phyloP scores from a whole-genome alignment of 2,888 invertebrate genomes.

The Pyrochroa serraticornis region DNA sequence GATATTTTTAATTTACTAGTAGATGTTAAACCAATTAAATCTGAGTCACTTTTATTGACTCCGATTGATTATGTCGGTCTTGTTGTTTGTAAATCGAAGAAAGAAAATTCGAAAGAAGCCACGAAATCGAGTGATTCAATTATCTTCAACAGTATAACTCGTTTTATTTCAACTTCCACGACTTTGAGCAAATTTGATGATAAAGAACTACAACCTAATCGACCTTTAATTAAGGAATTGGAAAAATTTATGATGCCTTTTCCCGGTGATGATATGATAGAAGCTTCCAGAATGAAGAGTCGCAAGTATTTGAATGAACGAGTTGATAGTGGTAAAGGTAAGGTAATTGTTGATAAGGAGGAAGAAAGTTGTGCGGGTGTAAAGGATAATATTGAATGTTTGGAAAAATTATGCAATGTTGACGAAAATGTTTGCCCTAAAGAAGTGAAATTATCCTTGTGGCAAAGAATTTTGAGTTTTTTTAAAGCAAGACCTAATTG shows the following conservation, averaged over 20 bases:
- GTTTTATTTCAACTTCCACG: slow-evolving; percentile 20
- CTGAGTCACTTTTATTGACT: not conserved
- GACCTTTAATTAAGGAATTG: slow-evolving; percentile 12
- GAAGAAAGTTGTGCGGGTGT: too few relatives aligned
- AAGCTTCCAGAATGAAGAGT: not conserved
- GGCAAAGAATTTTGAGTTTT: slow-evolving; percentile 46
- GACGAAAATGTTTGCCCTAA: too few relatives aligned
- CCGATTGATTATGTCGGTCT: slow-evolving; percentile 15
- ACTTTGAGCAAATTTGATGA: slow-evolving; percentile 4
- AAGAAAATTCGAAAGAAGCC: not conserved
- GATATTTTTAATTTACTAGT: not conserved
- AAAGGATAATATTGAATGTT: too few relatives aligned
- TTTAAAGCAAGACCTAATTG: slow-evolving; percentile 51
- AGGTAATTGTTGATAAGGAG: too few relatives aligned
- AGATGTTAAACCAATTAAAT: not conserved
- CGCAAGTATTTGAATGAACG: not conserved
- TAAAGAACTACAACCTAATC: slow-evolving; percentile 14
- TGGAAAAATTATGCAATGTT: too few relatives aligned
- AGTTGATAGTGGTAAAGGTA: too few relatives aligned
- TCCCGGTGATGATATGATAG: slow-evolving; percentile 12
- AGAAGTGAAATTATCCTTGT: slow-evolving; percentile 25
- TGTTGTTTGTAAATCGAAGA: slow-evolving; percentile 6
- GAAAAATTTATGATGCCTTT: slow-evolving; percentile 16
- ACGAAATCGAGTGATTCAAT: not conserved
- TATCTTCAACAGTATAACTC: slow-evolving; percentile 1